phyloP scores from a whole-genome alignment of 2,797 vertebrate genomes.

The Leucoraja ocellata region DNA sequence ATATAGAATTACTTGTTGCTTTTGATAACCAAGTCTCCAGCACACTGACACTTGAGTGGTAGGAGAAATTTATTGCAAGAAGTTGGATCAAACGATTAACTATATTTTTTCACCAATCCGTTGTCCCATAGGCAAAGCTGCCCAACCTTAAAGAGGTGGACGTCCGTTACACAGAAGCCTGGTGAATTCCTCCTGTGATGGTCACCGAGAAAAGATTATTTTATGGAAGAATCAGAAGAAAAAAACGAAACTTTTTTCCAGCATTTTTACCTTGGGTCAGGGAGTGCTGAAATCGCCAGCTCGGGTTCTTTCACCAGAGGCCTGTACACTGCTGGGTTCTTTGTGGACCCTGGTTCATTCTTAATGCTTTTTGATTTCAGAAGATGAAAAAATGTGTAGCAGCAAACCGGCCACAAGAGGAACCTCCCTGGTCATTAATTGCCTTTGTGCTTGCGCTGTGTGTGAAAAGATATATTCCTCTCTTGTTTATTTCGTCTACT shows the following conservation, averaged over 20 bases:
- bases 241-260: slow-evolving; percentile 20
- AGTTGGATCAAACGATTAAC: neutral
- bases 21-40: neutral
- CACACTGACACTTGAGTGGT: neutral
- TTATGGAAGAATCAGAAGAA: slow-evolving; percentile 29
- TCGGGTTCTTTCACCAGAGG: slow-evolving; percentile 23
- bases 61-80: neutral
- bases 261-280: slow-evolving; percentile 38
- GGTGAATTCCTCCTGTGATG: slow-evolving; percentile 64
- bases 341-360: slow-evolving; percentile 33
- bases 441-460: slow-evolving; percentile 62
- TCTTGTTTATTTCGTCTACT: slow-evolving; percentile 48
- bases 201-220: slow-evolving; percentile 4
- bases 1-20: neutral
- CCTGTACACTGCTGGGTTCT: slow-evolving; percentile 16
- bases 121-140: slow-evolving; percentile 77
- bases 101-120: neutral
- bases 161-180: slow-evolving; percentile 95
- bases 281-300: slow-evolving; percentile 29
- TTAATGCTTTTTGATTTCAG: slow-evolving; percentile 37
- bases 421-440: slow-evolving; percentile 59
- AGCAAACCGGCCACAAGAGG: slow-evolving; percentile 41
- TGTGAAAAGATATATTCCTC: slow-evolving; percentile 52
- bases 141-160: slow-evolving; percentile 97
- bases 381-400: slow-evolving; percentile 34